These are phyloP conservation scores for Sebastes taczanowskii DNA, from an alignment of 2,797 vertebrate species.

Conservation along the genomic window DNA sequence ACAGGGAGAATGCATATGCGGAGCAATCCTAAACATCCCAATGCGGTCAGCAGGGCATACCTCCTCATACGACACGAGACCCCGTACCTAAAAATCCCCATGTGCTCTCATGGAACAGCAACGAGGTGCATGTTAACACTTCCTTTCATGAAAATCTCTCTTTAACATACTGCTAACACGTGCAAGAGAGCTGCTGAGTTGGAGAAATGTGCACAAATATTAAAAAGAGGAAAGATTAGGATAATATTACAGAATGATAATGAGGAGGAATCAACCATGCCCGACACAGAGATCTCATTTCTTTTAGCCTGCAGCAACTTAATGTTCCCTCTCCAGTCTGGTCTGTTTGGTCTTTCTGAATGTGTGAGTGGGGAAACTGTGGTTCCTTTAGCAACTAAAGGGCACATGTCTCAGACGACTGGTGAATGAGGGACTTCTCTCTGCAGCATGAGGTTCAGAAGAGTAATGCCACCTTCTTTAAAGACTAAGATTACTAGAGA, in stretches of 20 bases:
- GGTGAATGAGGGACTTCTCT: not conserved
- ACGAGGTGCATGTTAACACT: not conserved
- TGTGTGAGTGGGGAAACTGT: not conserved
- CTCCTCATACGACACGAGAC: slow-evolving; percentile 43
- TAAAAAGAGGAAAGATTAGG: not conserved
- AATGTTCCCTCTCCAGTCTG: slow-evolving; percentile 8
- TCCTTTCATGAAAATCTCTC: not conserved
- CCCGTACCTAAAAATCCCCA: slow-evolving; percentile 13
- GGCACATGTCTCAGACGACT: not conserved
- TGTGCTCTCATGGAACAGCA: slow-evolving; percentile 10
- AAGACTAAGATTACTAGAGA: not conserved
- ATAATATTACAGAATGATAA: not conserved
- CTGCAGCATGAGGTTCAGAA: not conserved
- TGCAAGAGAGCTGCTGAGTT: not conserved
- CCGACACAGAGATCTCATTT: slow-evolving; percentile 22
- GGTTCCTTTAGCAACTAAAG: slow-evolving; percentile 15
- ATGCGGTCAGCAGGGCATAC: slow-evolving; percentile 48
- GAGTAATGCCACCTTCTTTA: not conserved
- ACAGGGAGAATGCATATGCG: slow-evolving; percentile 60
- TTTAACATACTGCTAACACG: not conserved
- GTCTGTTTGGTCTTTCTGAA: not conserved
- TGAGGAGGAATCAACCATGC: slow-evolving; percentile 4
- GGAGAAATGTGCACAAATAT: not conserved
- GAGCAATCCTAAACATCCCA: slow-evolving; percentile 65
- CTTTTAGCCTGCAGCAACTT: slow-evolving; percentile 16